phyloP scores from a whole-genome alignment of 2,888 invertebrate genomes.

The Eupithecia exiguata region DNA sequence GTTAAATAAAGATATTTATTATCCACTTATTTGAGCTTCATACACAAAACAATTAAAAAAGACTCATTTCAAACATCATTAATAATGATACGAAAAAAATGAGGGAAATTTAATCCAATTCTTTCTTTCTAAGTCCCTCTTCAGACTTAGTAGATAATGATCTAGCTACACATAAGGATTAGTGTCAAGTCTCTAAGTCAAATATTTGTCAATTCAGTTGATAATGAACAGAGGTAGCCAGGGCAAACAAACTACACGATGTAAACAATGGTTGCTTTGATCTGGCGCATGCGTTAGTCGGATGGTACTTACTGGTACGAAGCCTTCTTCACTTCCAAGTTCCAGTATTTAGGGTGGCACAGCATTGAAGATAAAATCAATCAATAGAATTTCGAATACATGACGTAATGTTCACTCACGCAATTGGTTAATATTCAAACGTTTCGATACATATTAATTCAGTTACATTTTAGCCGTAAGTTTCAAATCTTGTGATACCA shows the following conservation, averaged over 20 bases:
- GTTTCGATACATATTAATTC: not conserved
- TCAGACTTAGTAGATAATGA: too few species aligned
- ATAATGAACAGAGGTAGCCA: not conserved
- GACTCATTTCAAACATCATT: not conserved
- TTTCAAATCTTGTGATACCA: not conserved
- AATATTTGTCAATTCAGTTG: not conserved
- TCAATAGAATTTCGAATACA: not conserved
- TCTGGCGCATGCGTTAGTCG: constrained; percentile 25
- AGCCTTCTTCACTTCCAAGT: not conserved
- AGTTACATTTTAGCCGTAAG: not conserved
- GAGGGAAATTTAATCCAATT: not conserved
- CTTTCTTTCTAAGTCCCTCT: not conserved
- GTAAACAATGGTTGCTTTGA: constrained; percentile 30
- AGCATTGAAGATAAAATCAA: not conserved
- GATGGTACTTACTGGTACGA: constrained; percentile 21
- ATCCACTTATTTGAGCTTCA: not conserved
- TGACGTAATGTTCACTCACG: not conserved
- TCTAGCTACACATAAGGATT: not conserved
- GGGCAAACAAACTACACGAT: constrained; percentile 10
- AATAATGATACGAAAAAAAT: not conserved
- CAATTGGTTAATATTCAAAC: not conserved
- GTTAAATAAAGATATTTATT: not conserved
- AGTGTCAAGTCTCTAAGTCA: not conserved
- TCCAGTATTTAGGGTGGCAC: not conserved
- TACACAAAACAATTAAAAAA: not conserved